Conservation (phyloP, 2,113 vertebrate genomes). For the Ariopsis seemanni region DNA sequence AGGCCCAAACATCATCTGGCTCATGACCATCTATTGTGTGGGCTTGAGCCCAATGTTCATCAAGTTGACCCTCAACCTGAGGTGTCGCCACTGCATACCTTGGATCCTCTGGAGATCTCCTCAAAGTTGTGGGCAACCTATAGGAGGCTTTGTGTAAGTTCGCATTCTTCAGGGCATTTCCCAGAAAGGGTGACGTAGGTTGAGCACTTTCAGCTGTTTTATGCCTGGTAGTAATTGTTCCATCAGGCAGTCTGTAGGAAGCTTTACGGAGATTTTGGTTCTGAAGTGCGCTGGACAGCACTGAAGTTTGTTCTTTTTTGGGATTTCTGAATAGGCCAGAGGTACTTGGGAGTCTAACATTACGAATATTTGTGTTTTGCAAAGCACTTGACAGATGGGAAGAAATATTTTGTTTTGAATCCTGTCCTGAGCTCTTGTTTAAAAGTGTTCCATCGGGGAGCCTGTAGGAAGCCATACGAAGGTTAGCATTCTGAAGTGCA, state of each 20-base stretch:
- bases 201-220: constrained; percentile 57
- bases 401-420: constrained; percentile 53
- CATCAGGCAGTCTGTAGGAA: constrained; percentile 69
- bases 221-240: constrained; percentile 63
- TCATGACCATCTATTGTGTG: constrained; percentile 65
- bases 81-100: constrained; percentile 90
- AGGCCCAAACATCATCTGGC: constrained; percentile 72
- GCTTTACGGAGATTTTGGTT: constrained; percentile 66
- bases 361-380: constrained; percentile 65
- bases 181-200: constrained; percentile 61
- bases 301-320: constrained; percentile 48
- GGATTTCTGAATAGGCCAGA: constrained; percentile 53
- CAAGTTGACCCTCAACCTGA: constrained; percentile 78
- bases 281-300: constrained; percentile 66
- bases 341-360: constrained; percentile 66
- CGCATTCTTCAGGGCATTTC: constrained; percentile 65
- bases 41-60: constrained; percentile 74
- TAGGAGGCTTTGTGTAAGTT: constrained; percentile 68
- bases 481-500: constrained; percentile 63
- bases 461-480: constrained; percentile 64
- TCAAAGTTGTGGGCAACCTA: constrained; percentile 56
- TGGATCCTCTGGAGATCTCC: constrained; percentile 47
- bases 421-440: constrained; percentile 38
- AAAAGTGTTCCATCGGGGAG: constrained; percentile 58
- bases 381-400: constrained; percentile 69